phyloP scores from a whole-genome alignment of 1,140 invertebrate genomes.

The Lucilia cuprina region DNA sequence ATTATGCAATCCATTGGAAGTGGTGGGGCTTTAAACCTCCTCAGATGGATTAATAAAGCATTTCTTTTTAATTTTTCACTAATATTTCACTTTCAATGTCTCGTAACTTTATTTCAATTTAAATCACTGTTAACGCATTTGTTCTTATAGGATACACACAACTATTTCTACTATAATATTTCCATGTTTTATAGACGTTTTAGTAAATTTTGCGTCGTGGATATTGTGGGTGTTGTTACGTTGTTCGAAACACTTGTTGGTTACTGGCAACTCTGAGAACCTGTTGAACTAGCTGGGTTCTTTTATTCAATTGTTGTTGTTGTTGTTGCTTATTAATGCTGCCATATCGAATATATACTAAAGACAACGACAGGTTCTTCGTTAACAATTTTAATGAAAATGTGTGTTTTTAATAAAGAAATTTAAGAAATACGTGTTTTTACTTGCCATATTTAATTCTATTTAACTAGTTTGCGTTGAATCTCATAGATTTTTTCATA shows the following conservation, averaged over 20 bases:
- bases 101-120: neutral
- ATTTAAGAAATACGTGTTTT: too few relatives aligned
- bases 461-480: neutral
- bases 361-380: neutral
- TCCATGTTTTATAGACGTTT: neutral
- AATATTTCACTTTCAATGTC: neutral
- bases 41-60: neutral
- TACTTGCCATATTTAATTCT: too few relatives aligned
- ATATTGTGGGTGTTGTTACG: conserved; percentile 14
- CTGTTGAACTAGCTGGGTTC: conserved; percentile 16
- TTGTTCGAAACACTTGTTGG: conserved; percentile 3
- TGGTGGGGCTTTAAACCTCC: neutral
- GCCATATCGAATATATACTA: neutral
- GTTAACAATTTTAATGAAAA: neutral
- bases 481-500: neutral
- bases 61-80: neutral
- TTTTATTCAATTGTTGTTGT: neutral
- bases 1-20: neutral
- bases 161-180: neutral
- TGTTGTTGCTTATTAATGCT: neutral
- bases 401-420: neutral
- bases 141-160: neutral
- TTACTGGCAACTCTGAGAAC: conserved; percentile 9
- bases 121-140: neutral
- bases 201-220: neutral